A percentile compares a stretch with the other conserved stretches of the same genome.
These are phyloP conservation scores for Acanthis flammea DNA, from an alignment of 2,797 vertebrate species.

Conservation along the genomic window DNA sequence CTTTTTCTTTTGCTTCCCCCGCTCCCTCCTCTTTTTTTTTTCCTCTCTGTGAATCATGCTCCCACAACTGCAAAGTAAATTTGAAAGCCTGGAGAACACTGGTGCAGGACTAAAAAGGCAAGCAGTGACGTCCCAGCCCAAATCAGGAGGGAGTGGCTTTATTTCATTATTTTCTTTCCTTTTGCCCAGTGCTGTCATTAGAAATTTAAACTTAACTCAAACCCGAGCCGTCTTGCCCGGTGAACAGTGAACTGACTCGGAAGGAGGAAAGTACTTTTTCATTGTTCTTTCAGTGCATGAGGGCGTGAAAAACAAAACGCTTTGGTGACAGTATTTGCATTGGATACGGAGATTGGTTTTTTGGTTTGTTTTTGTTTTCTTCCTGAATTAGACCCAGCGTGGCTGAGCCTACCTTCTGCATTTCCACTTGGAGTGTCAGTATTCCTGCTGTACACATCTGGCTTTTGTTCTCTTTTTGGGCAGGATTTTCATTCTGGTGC, in stretches of 20 bases:
- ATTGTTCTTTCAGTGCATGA: not conserved
- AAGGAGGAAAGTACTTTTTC: conserved; percentile 27
- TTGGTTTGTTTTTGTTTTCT: not conserved
- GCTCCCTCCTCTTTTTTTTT: not conserved
- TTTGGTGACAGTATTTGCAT: not conserved
- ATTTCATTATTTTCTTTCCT: conserved; percentile 49
- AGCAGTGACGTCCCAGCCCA: conserved; percentile 63
- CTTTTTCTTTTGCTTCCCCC: conserved; percentile 48
- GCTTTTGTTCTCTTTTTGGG: conserved; percentile 27
- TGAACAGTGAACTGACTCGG: not conserved
- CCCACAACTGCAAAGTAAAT: conserved; percentile 72
- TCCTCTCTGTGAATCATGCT: conserved; percentile 63
- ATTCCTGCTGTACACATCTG: conserved; percentile 38
- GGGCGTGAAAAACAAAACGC: not conserved
- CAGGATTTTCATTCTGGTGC: conserved; percentile 37
- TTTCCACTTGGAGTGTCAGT: not conserved
- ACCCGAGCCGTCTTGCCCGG: conserved; percentile 6
- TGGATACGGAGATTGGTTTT: not conserved
- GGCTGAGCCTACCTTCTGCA: conserved; percentile 45
- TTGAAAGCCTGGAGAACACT: conserved; percentile 63
- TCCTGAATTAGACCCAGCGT: conserved; percentile 16
- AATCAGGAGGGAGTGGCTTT: conserved; percentile 66
- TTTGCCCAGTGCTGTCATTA: conserved; percentile 67
- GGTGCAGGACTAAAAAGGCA: conserved; percentile 67
- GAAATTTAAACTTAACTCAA: conserved; percentile 61